These are phyloP conservation scores for Rhagoletis zephyria DNA, from an alignment of 1,140 invertebrate genomes.

Conservation along the genomic window DNA sequence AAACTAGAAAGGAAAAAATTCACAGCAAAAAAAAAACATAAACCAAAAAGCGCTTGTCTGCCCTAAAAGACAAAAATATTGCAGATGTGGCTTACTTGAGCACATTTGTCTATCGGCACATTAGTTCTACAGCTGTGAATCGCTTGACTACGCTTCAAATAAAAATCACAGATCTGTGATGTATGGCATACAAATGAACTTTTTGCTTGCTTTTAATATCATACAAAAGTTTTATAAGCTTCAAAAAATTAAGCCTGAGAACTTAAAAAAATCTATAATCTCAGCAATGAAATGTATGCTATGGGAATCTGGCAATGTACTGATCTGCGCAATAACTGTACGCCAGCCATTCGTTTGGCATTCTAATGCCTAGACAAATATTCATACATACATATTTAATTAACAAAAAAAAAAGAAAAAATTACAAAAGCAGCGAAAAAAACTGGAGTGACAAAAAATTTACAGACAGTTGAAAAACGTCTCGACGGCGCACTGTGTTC, in stretches of 20 bases:
- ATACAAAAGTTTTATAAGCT: neutral
- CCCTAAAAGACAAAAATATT: no score
- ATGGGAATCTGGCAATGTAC: neutral
- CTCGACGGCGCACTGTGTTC: neutral
- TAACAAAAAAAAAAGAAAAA: neutral
- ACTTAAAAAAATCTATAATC: conserved; percentile 12
- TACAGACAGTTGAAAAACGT: conserved; percentile 15
- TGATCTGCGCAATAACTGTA: neutral
- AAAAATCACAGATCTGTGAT: neutral
- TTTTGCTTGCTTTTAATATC: neutral
- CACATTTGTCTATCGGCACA: neutral
- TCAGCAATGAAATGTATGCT: neutral
- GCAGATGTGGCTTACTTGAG: no score
- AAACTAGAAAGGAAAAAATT: no score
- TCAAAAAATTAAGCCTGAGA: neutral
- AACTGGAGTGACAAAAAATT: neutral
- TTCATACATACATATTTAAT: neutral
- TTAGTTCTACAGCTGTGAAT: neutral
- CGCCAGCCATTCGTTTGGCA: neutral
- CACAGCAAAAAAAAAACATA: no score
- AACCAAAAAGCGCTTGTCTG: no score
- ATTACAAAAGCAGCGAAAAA: neutral
- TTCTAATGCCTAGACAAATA: no score
- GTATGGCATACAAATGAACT: neutral
- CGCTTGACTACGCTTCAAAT: neutral